Evolutionary conservation across 2,888 invertebrate genomes (phyloP), one percentile per base, ranked within the genome.

Genomic region (Smittia aterrima): DNA sequence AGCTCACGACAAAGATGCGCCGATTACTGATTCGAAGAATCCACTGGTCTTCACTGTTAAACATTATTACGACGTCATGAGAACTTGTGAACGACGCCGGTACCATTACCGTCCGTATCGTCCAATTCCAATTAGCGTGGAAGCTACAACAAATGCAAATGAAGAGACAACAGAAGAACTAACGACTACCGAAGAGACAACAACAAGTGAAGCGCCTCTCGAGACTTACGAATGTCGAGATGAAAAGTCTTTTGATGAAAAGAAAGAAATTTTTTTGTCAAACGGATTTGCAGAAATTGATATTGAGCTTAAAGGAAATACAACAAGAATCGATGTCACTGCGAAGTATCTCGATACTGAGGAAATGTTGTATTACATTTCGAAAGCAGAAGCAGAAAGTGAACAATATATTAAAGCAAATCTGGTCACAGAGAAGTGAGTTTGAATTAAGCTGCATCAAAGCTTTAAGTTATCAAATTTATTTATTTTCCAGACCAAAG

Each of bases 341-440:
- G 90, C 92, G 1, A 88, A 90, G 79, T 95, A 94, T 81, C 86
- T 90, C 79, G 92, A 92, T 78, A 87, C 93, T 38, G 88, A 90
- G 75, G 91, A 92, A 80, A 87, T 90, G 80, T 87, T 93, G 74
- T 88, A 91, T 1, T 88, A 90, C 72, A 87, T 92, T 3, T 87
- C 89, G 78, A 86, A 89, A 70, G 89, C 90, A n/a, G 85, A 88
- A 74, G 90, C 90, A 1, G 86, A 87, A 1, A 88, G 87, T 76
- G 85, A 86, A 74, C 85, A 85, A 27, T 87, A 84, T 77, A 82
- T 87, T 70, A 87, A 87, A 77, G 87, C 87, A 6, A 82, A 83
- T 54, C 79, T 88, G 24, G 80, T 84, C 32, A 87, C 88, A 1
- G 85, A 85, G 73, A 85, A 84, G 77, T 87, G 84, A 75, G 84